Base-by-base conservation (phyloP, 2,888 invertebrate genomes). In the Lasioglossum pauxillum region DNA sequence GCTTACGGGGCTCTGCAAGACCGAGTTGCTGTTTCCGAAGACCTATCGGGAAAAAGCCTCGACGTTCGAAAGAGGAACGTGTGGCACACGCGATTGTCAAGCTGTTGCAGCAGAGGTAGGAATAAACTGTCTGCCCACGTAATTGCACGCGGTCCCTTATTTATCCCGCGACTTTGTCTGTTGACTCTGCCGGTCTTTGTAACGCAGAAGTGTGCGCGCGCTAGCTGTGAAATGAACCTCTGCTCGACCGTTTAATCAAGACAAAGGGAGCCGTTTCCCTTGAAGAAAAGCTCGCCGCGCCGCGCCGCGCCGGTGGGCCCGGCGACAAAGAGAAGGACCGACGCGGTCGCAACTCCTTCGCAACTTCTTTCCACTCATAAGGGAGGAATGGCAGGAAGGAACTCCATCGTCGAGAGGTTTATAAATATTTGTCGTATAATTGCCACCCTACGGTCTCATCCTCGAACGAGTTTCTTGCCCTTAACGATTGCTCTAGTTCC, bases 101-200 rank as follows among this genome's bases (percentile, higher is more conserved):
- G 74, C 85, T 76, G 77, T 57, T 82, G 71, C 76, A 72, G n/a
- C 71, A 64, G 75, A 76, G 75, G 75, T 76, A 67, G 72, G 35
- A 82, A 81, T 85, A 85, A 89, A 82, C 83, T 88, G 80, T 82
- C 88, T 88, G 90, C 80, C 86, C 86, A 73, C 80, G 90, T 88
- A 88, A 88, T 86, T 90, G 77, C 82, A 86, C 80, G 78, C 71
- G 64, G 53, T 78, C 74, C 80, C 53, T 69, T 90, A 90, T 86
- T 90, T 84, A 78, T 86, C 80, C 80, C 84, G 79, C 75, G 79
- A 88, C 73, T 84, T 79, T 82, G 82, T 79, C 78, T 49, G 77
- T 49, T 71, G 71, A 82, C 76, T 35, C 71, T 14, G 71, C 14
- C 16, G 16, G 60, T 23, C 85, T 83, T 86, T 86, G 82, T 79